Evolutionary conservation across 1,140 invertebrate genomes (phyloP).

Genomic region (Caenorhabditis remanei): DNA sequence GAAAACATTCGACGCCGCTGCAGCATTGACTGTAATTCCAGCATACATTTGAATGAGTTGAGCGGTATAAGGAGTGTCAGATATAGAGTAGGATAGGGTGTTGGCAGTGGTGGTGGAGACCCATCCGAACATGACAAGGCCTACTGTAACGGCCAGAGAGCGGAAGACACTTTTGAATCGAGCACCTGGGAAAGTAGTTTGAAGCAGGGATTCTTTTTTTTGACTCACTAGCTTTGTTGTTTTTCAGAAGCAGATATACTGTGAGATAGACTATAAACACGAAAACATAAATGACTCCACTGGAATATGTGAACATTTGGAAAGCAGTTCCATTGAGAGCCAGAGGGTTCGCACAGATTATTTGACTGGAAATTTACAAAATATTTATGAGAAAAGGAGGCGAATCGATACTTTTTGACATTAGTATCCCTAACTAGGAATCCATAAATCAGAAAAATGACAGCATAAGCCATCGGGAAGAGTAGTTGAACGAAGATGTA

Average conservation of each 20-base stretch:
- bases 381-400: neutral
- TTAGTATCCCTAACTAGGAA: conserved; percentile 1
- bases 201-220: neutral
- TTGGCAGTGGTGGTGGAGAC: conserved; percentile 41
- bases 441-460: conserved; percentile 32
- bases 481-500: conserved; percentile 35
- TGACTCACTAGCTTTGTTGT: conserved; percentile 56
- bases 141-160: conserved; percentile 51
- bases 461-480: conserved; percentile 41
- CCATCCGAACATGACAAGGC: conserved; percentile 56
- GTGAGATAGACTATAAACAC: conserved; percentile 33
- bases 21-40: conserved; percentile 55
- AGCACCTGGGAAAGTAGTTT: neutral
- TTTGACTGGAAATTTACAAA: conserved; percentile 22
- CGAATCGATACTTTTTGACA: neutral
- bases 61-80: neutral
- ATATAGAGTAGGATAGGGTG: conserved; percentile 38
- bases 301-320: conserved; percentile 56
- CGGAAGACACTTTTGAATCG: conserved; percentile 55
- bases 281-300: conserved; percentile 38
- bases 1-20: conserved; percentile 50
- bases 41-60: conserved; percentile 57
- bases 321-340: conserved; percentile 42
- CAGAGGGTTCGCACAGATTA: conserved; percentile 43
- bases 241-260: conserved; percentile 10